Conservation (phyloP, 2,797 vertebrate species). For the Balearica regulorum region DNA sequence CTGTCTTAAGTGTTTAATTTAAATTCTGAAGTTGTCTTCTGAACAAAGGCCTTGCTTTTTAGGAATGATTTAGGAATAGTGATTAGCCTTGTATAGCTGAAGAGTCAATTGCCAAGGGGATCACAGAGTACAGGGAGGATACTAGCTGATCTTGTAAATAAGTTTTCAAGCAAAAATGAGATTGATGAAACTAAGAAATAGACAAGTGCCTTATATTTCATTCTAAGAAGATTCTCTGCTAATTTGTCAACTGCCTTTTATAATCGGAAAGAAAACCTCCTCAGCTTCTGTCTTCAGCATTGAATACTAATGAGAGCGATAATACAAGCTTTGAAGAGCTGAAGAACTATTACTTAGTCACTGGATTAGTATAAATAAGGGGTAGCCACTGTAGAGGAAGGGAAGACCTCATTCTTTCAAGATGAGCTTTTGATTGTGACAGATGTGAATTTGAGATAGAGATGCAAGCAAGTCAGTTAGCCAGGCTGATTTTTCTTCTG, state of each 20-base stretch:
- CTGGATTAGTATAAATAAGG: conserved; percentile 1
- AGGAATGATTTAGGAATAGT: conserved; percentile 38
- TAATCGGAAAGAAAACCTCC: background rate
- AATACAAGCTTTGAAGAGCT: background rate
- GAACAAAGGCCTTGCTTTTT: conserved; percentile 39
- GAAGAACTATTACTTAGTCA: background rate
- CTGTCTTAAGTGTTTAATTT: conserved; percentile 42
- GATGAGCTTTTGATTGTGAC: background rate
- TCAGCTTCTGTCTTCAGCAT: background rate
- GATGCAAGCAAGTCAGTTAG: background rate
- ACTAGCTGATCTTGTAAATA: background rate
- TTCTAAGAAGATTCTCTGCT: background rate
- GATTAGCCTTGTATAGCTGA: conserved; percentile 26
- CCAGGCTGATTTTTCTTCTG: background rate
- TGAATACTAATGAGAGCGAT: background rate
- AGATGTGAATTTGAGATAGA: background rate
- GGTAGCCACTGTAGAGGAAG: background rate
- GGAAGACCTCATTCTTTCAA: conserved; percentile 1
- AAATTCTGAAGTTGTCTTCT: conserved; percentile 46
- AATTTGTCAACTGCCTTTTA: conserved; percentile 9
- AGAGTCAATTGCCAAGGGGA: background rate
- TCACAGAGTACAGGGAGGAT: background rate
- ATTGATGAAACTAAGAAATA: background rate
- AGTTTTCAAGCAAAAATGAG: background rate
- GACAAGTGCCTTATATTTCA: background rate